Conservation (phyloP, 2,797 vertebrate species). For the Nyctibius grandis region DNA sequence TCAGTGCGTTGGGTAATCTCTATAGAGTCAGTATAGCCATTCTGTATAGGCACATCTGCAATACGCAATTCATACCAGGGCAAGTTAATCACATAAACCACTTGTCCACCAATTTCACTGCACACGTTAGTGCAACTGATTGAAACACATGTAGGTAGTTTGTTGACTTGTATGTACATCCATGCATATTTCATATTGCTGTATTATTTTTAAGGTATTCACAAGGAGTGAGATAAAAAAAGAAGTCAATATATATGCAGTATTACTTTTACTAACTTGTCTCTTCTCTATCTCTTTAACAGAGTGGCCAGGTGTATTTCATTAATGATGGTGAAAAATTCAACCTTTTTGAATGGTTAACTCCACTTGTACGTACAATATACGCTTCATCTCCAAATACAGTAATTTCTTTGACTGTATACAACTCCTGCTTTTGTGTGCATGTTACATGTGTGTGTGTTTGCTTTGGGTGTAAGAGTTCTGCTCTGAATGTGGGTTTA, state of each 20-base stretch:
- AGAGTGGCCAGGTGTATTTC: slow-evolving; percentile 94
- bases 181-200: not conserved
- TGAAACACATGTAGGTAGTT: not conserved
- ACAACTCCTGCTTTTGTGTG: not conserved
- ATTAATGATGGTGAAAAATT: slow-evolving; percentile 90
- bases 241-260: not conserved
- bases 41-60: not conserved
- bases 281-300: slow-evolving; percentile 30
- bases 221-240: not conserved
- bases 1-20: not conserved
- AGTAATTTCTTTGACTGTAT: not conserved
- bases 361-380: slow-evolving; percentile 83
- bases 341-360: slow-evolving; percentile 92
- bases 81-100: not conserved
- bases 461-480: not conserved
- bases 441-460: not conserved
- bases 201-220: not conserved
- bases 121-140: not conserved
- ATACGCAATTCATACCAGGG: not conserved
- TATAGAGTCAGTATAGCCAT: not conserved
- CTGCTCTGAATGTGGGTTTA: not conserved
- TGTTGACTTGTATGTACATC: not conserved
- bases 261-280: not conserved
- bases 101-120: not conserved
- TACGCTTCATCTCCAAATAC: not conserved